phyloP scores from a whole-genome alignment of 2,888 invertebrate genomes.

The Eristalis tenax region DNA sequence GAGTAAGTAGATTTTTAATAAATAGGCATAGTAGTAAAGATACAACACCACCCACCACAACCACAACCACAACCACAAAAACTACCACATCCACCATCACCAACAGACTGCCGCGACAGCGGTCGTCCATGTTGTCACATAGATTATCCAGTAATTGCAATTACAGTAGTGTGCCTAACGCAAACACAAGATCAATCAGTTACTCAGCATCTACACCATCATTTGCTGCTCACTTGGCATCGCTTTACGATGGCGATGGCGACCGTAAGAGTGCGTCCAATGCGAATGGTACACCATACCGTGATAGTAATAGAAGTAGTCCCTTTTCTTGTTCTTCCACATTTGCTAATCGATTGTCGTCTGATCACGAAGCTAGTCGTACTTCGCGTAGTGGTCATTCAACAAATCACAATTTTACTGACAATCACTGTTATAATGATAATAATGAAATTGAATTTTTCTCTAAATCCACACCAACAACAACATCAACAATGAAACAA shows the following conservation, averaged over 20 bases:
- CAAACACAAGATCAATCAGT: conserved; percentile 28
- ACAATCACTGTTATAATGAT: neutral
- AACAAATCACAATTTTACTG: conserved; percentile 24
- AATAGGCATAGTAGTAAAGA: conserved; percentile 51
- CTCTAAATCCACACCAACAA: conserved; percentile 42
- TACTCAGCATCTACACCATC: conserved; percentile 19
- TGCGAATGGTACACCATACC: neutral
- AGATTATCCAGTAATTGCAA: conserved; percentile 46
- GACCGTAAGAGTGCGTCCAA: conserved; percentile 4
- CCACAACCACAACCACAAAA: conserved; percentile 63
- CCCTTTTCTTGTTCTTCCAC: conserved; percentile 32
- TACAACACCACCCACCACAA: conserved; percentile 69
- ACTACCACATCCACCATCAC: conserved; percentile 62
- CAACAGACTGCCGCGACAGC: conserved; percentile 32
- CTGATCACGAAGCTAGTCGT: conserved; percentile 60
- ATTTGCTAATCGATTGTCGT: conserved; percentile 47
- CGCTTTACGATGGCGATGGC: conserved; percentile 8
- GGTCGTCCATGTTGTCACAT: conserved; percentile 51
- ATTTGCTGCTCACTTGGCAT: conserved; percentile 24
- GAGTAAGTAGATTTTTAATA: conserved; percentile 79
- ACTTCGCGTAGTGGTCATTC: conserved; percentile 58
- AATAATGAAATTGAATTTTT: conserved; percentile 28
- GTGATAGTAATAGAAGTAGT: conserved; percentile 22
- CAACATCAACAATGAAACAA: conserved; percentile 25
- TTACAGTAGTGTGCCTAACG: conserved; percentile 31